Conservation (phyloP, 2,113 vertebrate genomes). For the Neotoma lepida region DNA sequence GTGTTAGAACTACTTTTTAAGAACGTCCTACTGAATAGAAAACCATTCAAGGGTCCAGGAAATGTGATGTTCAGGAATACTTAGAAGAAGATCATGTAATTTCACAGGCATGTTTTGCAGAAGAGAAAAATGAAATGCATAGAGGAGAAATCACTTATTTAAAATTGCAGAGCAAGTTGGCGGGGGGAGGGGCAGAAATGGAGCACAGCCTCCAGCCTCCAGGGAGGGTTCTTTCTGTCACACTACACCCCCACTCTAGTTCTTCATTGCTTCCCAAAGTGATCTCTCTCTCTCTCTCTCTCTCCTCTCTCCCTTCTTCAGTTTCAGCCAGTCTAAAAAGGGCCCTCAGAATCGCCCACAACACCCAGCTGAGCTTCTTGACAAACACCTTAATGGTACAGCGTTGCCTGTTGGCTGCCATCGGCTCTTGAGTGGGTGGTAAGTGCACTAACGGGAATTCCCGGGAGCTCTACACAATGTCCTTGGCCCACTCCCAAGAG, state of each 20-base stretch:
- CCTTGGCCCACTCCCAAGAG: conserved; percentile 75
- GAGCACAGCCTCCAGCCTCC: not conserved
- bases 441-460: conserved; percentile 72
- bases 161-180: conserved; percentile 40
- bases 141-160: conserved; percentile 43
- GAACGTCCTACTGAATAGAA: not conserved
- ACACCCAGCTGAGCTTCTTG: conserved; percentile 71
- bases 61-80: not conserved
- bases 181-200: conserved; percentile 8
- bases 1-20: not conserved
- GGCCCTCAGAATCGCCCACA: conserved; percentile 70
- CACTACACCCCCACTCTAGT: not conserved
- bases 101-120: conserved; percentile 24
- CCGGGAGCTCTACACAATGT: conserved; percentile 48
- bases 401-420: conserved; percentile 69
- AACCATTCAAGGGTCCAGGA: conserved; percentile 45
- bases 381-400: conserved; percentile 71
- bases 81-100: conserved; percentile 28
- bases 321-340: conserved; percentile 71
- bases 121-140: conserved; percentile 49
- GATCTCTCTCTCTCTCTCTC: not conserved
- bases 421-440: conserved; percentile 63
- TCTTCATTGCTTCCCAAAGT: conserved; percentile 58
- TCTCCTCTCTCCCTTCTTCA: not conserved
- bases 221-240: not conserved